phyloP scores from a whole-genome alignment of 2,113 vertebrate genomes.

The Telmatochromis brachygnathus region DNA sequence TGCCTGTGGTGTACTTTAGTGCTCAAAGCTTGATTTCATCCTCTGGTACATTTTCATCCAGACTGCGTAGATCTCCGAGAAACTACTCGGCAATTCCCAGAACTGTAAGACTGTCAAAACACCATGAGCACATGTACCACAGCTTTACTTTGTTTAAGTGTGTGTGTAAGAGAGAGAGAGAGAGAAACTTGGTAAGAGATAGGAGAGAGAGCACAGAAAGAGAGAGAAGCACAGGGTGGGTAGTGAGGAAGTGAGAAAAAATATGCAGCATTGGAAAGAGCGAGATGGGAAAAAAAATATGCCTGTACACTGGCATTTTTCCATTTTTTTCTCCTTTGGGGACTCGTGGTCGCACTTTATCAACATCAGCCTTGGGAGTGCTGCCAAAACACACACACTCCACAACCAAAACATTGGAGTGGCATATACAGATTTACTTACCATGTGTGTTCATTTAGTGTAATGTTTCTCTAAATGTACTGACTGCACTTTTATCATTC shows the following conservation, averaged over 20 bases:
- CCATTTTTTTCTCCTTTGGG: conserved; percentile 20
- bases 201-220: background rate
- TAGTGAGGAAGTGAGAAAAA: background rate
- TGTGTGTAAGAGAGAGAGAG: background rate
- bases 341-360: conserved; percentile 50
- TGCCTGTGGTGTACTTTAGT: background rate
- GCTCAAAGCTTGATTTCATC: background rate
- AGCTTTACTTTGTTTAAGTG: background rate
- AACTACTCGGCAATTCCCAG: conserved; percentile 32
- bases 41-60: conserved; percentile 22
- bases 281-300: background rate
- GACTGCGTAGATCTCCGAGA: conserved; percentile 14
- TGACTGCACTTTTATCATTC: background rate
- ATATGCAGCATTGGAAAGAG: background rate
- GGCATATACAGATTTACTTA: background rate
- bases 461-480: conserved; percentile 5
- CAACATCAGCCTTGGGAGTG: conserved; percentile 50
- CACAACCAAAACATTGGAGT: conserved; percentile 37
- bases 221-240: background rate
- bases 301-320: conserved; percentile 17
- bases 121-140: conserved; percentile 8
- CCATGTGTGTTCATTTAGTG: conserved; percentile 49
- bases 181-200: background rate
- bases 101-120: conserved; percentile 32
- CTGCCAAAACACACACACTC: conserved; percentile 20